phyloP scores from a whole-genome alignment of 2,888 invertebrate genomes.

The Anorthoa munda region DNA sequence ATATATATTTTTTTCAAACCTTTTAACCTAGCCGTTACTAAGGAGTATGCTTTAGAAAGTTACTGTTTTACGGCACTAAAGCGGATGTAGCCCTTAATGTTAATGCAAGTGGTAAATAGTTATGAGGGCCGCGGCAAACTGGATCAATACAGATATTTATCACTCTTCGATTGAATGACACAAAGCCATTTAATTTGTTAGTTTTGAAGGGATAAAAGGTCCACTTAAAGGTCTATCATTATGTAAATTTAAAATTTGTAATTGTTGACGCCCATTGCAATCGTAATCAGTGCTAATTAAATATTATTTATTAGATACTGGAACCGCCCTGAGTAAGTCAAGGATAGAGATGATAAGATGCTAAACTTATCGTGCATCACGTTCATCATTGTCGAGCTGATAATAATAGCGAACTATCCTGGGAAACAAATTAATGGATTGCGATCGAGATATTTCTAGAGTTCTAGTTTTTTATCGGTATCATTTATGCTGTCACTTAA shows the following conservation, averaged over 20 bases:
- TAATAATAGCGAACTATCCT: slow-evolving; percentile 57
- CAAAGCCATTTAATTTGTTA: slow-evolving; percentile 29
- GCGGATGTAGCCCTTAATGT: too few relatives aligned
- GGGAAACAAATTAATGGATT: slow-evolving; percentile 58
- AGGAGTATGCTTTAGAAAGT: too few relatives aligned
- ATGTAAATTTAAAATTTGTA: slow-evolving; percentile 70
- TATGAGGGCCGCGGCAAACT: slow-evolving; percentile 2
- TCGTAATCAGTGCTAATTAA: slow-evolving; percentile 76
- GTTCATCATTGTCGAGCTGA: slow-evolving; percentile 64
- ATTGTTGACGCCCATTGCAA: slow-evolving; percentile 71
- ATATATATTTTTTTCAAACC: too few relatives aligned
- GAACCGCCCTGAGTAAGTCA: slow-evolving; percentile 84
- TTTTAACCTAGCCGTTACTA: too few relatives aligned
- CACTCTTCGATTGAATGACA: slow-evolving; percentile 5
- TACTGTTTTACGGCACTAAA: too few relatives aligned
- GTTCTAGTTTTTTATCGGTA: slow-evolving; percentile 16
- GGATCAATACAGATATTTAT: slow-evolving; percentile 22
- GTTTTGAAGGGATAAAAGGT: slow-evolving; percentile 40
- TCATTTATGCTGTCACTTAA: slow-evolving; percentile 13
- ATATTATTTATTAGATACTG: slow-evolving; percentile 71
- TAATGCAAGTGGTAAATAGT: slow-evolving; percentile 15
- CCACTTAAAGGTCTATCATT: slow-evolving; percentile 62
- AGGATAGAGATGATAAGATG: slow-evolving; percentile 79
- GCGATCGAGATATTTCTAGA: slow-evolving; percentile 53
- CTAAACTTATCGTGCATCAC: slow-evolving; percentile 83